These are phyloP conservation scores for Sylvia atricapilla DNA, from an alignment of 2,113 vertebrate species.

Conservation along the genomic window DNA sequence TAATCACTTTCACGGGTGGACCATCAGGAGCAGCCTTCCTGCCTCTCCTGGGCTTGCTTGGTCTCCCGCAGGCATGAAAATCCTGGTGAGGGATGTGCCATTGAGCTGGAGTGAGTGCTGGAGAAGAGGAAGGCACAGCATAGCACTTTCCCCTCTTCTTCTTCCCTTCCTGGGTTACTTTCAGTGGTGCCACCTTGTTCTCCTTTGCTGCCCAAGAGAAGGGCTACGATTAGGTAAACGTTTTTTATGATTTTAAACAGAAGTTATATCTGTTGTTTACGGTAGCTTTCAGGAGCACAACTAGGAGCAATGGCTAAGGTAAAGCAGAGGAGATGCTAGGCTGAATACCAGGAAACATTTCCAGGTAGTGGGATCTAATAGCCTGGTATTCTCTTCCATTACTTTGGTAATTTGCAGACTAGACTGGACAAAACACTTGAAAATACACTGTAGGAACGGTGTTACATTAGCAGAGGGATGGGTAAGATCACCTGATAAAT, in stretches of 20 bases:
- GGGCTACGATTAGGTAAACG: neutral
- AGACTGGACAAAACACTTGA: neutral
- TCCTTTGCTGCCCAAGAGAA: neutral
- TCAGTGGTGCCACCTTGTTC: neutral
- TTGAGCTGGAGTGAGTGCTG: neutral
- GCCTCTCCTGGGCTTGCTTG: neutral
- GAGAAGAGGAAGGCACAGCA: neutral
- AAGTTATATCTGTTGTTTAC: conserved; percentile 1
- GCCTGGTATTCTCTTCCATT: neutral
- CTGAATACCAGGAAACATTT: neutral
- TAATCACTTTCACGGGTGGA: neutral
- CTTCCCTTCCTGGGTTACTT: neutral
- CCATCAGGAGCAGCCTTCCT: neutral
- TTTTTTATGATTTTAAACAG: neutral
- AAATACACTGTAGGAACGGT: neutral
- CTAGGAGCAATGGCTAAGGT: neutral
- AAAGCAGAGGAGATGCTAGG: neutral
- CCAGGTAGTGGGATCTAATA: neutral
- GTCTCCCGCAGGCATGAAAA: rapidly evolving
- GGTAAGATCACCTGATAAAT: neutral
- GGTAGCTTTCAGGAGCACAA: neutral
- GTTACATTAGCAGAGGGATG: neutral
- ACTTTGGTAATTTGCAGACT: neutral
- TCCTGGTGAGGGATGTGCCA: neutral
- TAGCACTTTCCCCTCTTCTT: neutral